Evolutionary conservation across 2,113 vertebrate species (phyloP).

Genomic region (Sminthopsis crassicaudata): DNA sequence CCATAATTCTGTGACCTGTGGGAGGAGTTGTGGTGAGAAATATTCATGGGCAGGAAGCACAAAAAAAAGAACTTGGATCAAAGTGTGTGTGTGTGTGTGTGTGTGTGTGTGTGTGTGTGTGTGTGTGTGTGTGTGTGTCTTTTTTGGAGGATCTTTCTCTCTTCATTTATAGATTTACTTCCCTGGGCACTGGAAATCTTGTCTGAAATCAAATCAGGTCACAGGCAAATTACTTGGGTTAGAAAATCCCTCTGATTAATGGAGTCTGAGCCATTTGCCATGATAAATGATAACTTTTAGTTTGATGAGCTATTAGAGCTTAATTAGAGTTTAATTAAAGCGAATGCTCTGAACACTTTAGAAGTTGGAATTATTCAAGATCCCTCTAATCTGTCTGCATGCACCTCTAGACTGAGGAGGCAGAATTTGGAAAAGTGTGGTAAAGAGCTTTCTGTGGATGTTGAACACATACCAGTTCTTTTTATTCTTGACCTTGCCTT

Average conservation of each 20-base stretch:
- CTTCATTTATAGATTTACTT: neutral
- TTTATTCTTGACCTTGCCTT: neutral
- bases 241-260: conserved; percentile 62
- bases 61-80: neutral
- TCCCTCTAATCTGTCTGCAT: conserved; percentile 17
- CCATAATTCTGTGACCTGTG: neutral
- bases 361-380: conserved; percentile 62
- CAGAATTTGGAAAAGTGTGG: conserved; percentile 14
- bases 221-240: conserved; percentile 16
- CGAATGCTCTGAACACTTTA: conserved; percentile 76
- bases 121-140: neutral
- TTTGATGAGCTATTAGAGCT: conserved; percentile 56
- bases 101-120: neutral
- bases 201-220: conserved; percentile 53
- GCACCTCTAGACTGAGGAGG: conserved; percentile 21
- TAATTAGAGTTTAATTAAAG: conserved; percentile 82
- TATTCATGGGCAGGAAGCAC: conserved; percentile 24
- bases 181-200: conserved; percentile 46
- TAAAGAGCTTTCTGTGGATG: neutral
- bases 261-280: conserved; percentile 59
- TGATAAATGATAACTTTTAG: conserved; percentile 69
- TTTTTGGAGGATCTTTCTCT: conserved; percentile 29
- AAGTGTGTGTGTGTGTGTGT: neutral
- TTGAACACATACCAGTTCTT: neutral
- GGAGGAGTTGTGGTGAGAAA: neutral